phyloP scores from a whole-genome alignment of 2,113 vertebrate genomes.

The Sphyrna mokarran region DNA sequence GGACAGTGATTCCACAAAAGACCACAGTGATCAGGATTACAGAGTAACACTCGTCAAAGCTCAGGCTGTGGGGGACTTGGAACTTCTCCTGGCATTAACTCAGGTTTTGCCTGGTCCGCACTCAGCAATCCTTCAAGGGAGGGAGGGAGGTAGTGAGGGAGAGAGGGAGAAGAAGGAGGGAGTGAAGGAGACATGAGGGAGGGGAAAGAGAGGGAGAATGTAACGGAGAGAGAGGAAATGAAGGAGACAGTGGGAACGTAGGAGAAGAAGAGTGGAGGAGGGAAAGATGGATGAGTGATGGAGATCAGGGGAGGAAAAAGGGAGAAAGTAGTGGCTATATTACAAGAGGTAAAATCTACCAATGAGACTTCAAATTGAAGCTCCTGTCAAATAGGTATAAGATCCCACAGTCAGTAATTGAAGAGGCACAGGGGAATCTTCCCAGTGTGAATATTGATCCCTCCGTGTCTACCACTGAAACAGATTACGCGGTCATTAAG shows the following conservation, averaged over 20 bases:
- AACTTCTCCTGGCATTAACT: too few species aligned
- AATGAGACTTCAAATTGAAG: background rate
- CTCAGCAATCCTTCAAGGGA: background rate
- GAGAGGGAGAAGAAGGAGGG: background rate
- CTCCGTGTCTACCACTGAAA: background rate
- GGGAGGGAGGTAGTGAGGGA: background rate
- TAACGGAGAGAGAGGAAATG: background rate
- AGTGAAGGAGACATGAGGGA: background rate
- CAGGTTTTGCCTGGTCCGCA: too few species aligned
- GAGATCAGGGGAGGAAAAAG: background rate
- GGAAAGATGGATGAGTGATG: too few species aligned
- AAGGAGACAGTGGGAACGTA: too few species aligned
- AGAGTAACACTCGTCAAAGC: too few species aligned
- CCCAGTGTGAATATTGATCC: background rate
- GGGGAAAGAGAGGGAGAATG: background rate
- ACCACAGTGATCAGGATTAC: too few species aligned
- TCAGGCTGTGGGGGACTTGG: too few species aligned
- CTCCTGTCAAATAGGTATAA: background rate
- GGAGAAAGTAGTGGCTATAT: background rate
- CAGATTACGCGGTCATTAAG: background rate
- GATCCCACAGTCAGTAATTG: background rate
- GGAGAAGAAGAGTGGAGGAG: background rate
- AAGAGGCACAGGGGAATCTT: background rate
- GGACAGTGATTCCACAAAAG: too few species aligned
- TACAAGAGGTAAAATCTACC: background rate